These are phyloP conservation scores for Drosophila lacicola DNA, from an alignment of 2,888 invertebrate species.

Conservation along the genomic window DNA sequence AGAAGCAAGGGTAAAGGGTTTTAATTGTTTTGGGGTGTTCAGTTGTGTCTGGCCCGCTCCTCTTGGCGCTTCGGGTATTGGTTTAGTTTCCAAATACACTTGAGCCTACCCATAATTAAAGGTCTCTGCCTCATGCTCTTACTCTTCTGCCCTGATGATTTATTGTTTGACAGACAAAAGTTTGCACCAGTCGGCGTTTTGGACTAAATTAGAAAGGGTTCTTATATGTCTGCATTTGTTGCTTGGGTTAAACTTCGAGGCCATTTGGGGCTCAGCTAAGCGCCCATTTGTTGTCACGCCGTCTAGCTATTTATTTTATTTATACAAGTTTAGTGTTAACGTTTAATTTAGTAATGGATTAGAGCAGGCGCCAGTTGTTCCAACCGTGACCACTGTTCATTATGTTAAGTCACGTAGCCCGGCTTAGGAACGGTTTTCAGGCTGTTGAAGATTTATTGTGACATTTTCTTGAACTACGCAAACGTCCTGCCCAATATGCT, in stretches of 20 bases:
- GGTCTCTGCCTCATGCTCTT: constrained; percentile 43
- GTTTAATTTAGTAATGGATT: constrained; percentile 85
- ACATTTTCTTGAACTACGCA: constrained; percentile 63
- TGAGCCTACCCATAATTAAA: constrained; percentile 80
- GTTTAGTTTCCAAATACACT: constrained; percentile 71
- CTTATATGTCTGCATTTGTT: constrained; percentile 45
- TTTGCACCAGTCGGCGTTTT: constrained; percentile 57
- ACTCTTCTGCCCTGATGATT: constrained; percentile 68
- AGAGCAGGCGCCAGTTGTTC: constrained; percentile 54
- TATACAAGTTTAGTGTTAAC: constrained; percentile 76
- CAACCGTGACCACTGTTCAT: constrained; percentile 52
- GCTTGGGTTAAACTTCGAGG: constrained; percentile 26
- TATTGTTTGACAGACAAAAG: constrained; percentile 78
- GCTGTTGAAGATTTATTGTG: constrained; percentile 76
- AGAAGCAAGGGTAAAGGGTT: constrained; percentile 64
- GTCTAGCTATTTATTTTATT: constrained; percentile 80
- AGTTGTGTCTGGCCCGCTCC: constrained; percentile 42
- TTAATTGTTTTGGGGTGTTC: constrained; percentile 80
- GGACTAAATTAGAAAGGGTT: constrained; percentile 74
- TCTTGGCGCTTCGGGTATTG: constrained; percentile 26
- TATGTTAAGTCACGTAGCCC: constrained; percentile 78
- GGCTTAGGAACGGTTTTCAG: constrained; percentile 9
- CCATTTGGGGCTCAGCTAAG: constrained; percentile 14
- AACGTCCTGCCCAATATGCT: constrained; percentile 25
- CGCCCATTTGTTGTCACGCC: constrained; percentile 74